Percentiles rank a stretch among this genome's conserved stretches.
Evolutionary conservation across 2,113 vertebrate species (phyloP).

Genomic region (Capricornis sumatraensis): DNA sequence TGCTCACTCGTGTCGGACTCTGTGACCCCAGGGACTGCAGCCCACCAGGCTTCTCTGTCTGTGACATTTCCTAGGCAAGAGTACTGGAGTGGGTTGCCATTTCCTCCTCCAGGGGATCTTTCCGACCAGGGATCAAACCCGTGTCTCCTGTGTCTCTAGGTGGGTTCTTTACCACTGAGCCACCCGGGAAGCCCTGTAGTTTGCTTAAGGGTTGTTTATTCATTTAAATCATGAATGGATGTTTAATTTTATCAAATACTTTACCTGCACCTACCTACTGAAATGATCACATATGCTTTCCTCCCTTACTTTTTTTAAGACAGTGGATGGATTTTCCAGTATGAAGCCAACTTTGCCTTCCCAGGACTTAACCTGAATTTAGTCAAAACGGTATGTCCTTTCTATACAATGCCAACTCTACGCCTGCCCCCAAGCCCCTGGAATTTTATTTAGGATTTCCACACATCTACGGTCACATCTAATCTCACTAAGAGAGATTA

Average conservation of each 20-base stretch:
- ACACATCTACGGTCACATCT: not conserved
- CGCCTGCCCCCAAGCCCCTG: rapidly evolving
- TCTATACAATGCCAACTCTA: not conserved
- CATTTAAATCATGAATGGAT: not conserved
- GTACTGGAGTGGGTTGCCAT: not conserved
- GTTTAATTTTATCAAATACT: not conserved
- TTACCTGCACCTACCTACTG: not conserved
- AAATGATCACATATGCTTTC: not conserved
- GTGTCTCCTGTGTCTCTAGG: rapidly evolving
- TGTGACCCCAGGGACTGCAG: not conserved
- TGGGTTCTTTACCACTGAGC: not conserved
- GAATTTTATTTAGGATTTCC: not conserved
- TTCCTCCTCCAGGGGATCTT: not conserved
- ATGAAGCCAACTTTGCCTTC: not conserved
- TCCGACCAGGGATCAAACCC: not conserved
- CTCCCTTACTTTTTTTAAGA: not conserved
- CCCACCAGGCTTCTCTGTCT: not conserved
- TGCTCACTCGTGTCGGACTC: not conserved
- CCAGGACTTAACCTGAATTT: not conserved
- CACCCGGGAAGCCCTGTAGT: not conserved
- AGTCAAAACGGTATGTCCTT: not conserved
- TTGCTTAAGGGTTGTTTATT: not conserved
- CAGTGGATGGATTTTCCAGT: not conserved
- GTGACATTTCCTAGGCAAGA: not conserved
- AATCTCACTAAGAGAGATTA: not conserved